Evolutionary conservation across 2,888 invertebrate species (phyloP), one percentile per base, ranked within the genome.

Genomic region (Scaptomyza reducta): DNA sequence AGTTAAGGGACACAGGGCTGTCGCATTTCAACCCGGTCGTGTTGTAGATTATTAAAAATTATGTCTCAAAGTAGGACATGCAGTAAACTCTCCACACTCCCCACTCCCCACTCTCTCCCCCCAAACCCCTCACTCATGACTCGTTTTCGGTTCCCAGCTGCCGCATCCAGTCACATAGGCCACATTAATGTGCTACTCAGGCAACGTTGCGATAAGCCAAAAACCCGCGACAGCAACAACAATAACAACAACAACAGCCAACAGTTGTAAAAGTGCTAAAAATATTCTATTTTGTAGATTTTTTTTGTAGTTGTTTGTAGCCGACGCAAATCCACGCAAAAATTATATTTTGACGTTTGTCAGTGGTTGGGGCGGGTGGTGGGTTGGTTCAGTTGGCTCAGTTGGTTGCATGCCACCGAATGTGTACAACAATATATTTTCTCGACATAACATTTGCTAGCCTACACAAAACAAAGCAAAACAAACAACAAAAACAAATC

Each of bases 11-110:
- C 50, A 22, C 46, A 38, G 73, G 42, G 59, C 58, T 53, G 72
- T 35, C 70, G 65, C 70, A 47, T 70, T 61, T 70, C 61, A 60
- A 66, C 79, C 73, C 78, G 70, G 70, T 75, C 81, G 70, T 81
- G 81, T 82, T 81, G 81, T 82, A 82, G 81, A 82, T 82, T 82
- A 82, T 82, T 82, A 82, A 82, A 82, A 82, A 82, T 82, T 82
- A 82, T 82, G 81, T 79, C 81, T 82, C 81, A 75, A 81, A 77
- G 84, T 84, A 82, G 84, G 81, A 82, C 81, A 82, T 82, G 81
- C 79, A 79, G 27, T 7, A 31, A 31, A 79, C 69, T 50, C 58
- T 11, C 65, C 41, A 55, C 31, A 3, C 31, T 29, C 6, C 29
- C 1, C 51, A 71, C 66, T 50, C 58, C n/a, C 65, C 54, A 69